These are phyloP conservation scores for Drosophila truncata DNA, from an alignment of 1,140 invertebrate species.

Conservation along the genomic window DNA sequence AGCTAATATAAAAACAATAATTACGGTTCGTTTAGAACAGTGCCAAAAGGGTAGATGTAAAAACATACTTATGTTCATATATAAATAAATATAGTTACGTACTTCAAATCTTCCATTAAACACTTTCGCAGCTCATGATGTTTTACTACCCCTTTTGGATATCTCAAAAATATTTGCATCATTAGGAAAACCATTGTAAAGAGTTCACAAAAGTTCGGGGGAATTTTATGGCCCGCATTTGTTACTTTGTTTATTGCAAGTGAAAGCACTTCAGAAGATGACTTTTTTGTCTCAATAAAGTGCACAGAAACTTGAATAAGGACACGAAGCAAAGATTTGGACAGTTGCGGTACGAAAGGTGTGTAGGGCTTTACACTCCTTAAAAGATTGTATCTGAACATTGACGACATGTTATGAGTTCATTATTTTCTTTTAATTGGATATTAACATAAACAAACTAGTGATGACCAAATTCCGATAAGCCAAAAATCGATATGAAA, in stretches of 20 bases:
- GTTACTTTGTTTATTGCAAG: slow-evolving; percentile 82
- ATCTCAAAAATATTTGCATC: slow-evolving; percentile 83
- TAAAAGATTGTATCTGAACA: slow-evolving; percentile 66
- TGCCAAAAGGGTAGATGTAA: background rate
- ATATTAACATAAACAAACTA: slow-evolving; percentile 24
- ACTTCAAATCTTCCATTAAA: slow-evolving; percentile 76
- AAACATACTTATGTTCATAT: background rate
- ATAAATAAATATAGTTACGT: background rate
- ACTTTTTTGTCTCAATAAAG: slow-evolving; percentile 80
- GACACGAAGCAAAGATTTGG: slow-evolving; percentile 75
- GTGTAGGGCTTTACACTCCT: slow-evolving; percentile 64
- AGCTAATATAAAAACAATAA: slow-evolving; percentile 29
- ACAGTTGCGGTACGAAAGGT: slow-evolving; percentile 63
- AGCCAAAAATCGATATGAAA: background rate
- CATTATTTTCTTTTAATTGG: background rate
- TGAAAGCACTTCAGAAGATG: slow-evolving; percentile 76
- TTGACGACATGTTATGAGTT: slow-evolving; percentile 55
- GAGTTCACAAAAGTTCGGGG: slow-evolving; percentile 81
- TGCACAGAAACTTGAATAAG: slow-evolving; percentile 84
- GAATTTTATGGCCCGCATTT: slow-evolving; percentile 76
- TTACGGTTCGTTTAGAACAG: background rate
- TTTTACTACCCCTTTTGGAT: slow-evolving; percentile 76
- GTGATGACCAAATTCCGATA: slow-evolving; percentile 2
- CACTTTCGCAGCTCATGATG: slow-evolving; percentile 75
- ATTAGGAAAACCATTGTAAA: slow-evolving; percentile 78